Base-by-base conservation (phyloP, 2,888 invertebrate genomes). In the Schizotus pectinicornis region DNA sequence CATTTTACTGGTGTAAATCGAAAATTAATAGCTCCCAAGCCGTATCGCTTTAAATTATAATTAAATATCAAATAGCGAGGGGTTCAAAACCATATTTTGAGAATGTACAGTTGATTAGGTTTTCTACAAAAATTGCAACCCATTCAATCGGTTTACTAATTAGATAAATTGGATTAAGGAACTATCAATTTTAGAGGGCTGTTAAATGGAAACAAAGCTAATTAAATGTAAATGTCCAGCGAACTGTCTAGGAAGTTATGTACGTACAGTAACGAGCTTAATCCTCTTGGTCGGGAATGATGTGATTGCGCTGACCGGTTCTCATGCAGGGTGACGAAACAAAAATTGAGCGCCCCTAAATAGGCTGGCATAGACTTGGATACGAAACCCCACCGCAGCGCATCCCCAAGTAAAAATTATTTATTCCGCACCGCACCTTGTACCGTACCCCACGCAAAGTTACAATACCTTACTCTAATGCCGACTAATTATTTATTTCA, bases 241-340 rank as follows among this genome's bases (percentile, higher is more conserved):
- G 22, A 14, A 14, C 32, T 14, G 12, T 38, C 34, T 33, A 42
- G 37, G 33, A 13, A 33, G 31, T 7, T 30, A 49, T 38, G 42
- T 43, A 49, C 60, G 61, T 48, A 64, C 49, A 58, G 59, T 68
- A 68, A 68, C 65, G 66, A 68, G 57, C 64, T 60, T 67, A 68
- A 68, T 65, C 68, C 61, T 37, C 50, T 51, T 56, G 22, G 32
- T 33, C 45, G 53, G 37, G 45, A n/a, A n/a, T n/a, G n/a, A 53
- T 37, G 35, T 47, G 45, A 53, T 53, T 37, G 38, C 41, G 7
- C 1, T 41, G 7, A 12, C 33, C 11, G 14, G 5, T 36, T 38
- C 45, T 53, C 39, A 46, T n/a, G n/a, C n/a, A n/a, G n/a, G n/a
- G 37, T 46, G 38, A 52, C 13, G 45, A 32, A 49, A 11, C 34